Percentiles rank a stretch among this genome's conserved stretches.
phyloP scores from a whole-genome alignment of 2,113 vertebrate genomes.

The Semnornis frantzii region DNA sequence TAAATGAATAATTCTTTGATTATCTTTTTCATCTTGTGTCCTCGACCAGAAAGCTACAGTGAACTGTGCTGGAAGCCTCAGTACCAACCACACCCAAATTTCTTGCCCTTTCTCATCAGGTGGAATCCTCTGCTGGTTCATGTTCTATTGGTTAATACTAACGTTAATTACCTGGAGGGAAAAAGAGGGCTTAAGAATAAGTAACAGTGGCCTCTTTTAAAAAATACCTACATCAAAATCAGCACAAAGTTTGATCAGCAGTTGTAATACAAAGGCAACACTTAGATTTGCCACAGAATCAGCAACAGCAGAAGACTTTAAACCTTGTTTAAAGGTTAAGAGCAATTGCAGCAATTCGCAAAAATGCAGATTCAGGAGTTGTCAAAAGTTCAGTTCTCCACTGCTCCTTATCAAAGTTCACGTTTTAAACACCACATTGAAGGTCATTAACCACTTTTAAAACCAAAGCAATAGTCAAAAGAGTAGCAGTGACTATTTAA shows the following conservation, averaged over 20 bases:
- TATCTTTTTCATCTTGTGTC: not conserved
- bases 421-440: not conserved
- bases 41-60: not conserved
- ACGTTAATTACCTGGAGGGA: not conserved
- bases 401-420: constrained; percentile 11
- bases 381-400: not conserved
- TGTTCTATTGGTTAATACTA: not conserved
- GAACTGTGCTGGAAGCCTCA: not conserved
- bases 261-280: constrained; percentile 15
- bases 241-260: not conserved
- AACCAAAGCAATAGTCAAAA: not conserved
- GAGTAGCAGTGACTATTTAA: not conserved
- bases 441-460: not conserved
- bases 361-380: constrained; percentile 53
- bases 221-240: not conserved
- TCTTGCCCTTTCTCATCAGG: not conserved
- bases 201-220: not conserved
- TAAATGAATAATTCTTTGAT: not conserved
- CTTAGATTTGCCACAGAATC: not conserved
- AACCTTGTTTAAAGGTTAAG: constrained; percentile 65
- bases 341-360: constrained; percentile 6
- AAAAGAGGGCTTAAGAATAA: not conserved
- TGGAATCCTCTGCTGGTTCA: not conserved
- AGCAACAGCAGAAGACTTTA: constrained; percentile 31
- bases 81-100: not conserved